These are phyloP conservation scores for Hipparchia semele DNA, from an alignment of 2,888 invertebrate genomes.

Conservation along the genomic window DNA sequence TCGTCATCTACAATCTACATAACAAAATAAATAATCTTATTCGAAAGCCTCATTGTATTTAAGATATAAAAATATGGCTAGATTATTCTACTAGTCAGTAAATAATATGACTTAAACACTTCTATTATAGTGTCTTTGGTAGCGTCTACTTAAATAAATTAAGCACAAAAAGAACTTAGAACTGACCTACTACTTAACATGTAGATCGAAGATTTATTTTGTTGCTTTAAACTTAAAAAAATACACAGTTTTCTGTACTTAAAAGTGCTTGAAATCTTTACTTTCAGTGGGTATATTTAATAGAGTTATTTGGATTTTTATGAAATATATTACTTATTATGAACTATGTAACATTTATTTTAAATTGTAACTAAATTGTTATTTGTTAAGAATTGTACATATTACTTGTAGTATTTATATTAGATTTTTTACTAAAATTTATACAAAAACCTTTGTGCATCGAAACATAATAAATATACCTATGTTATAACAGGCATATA, in stretches of 20 bases:
- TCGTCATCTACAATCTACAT: not conserved
- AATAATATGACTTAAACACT: slow-evolving; percentile 45
- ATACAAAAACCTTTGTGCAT: slow-evolving; percentile 38
- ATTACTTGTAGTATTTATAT: slow-evolving; percentile 48
- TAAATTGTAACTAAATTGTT: slow-evolving; percentile 24
- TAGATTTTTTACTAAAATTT: slow-evolving; percentile 62
- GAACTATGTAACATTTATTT: not conserved
- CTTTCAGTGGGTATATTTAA: not conserved
- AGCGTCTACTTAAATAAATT: slow-evolving; percentile 28
- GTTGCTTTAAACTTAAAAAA: slow-evolving; percentile 18
- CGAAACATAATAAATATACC: slow-evolving; percentile 35
- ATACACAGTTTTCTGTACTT: slow-evolving; percentile 33
- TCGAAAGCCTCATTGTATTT: slow-evolving; percentile 1
- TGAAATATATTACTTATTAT: slow-evolving; percentile 1
- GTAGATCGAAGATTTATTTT: no score
- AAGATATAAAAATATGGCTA: slow-evolving; percentile 66
- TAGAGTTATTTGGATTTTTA: not conserved
- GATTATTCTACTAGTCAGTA: slow-evolving; percentile 76
- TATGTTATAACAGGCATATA: not conserved
- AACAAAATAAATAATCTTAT: not conserved
- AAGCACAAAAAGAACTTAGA: slow-evolving; percentile 13
- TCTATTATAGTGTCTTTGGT: slow-evolving; percentile 37
- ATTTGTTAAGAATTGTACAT: slow-evolving; percentile 36
- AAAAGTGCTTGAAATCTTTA: slow-evolving; percentile 21
- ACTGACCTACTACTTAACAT: slow-evolving; percentile 5